Base-by-base conservation (phyloP, 2,113 vertebrate genomes). In the Rhinopomastus cyanomelas region DNA sequence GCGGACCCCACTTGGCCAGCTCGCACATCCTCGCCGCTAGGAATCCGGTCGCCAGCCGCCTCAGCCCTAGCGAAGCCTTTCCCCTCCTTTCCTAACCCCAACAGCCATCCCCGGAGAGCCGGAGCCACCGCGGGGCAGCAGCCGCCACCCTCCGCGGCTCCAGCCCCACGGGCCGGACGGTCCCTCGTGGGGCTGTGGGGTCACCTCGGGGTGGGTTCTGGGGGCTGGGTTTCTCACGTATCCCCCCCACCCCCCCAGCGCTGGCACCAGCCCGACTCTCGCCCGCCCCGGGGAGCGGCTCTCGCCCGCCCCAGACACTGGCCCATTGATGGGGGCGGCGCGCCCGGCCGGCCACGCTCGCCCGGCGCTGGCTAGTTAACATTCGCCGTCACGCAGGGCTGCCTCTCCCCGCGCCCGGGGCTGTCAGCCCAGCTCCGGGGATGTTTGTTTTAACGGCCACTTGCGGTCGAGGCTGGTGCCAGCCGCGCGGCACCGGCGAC, bases 381-480 rank as follows among this genome's bases (percentile, higher is more conserved):
- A 89, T 92, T 88, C 92, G 79, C 87, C 82, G 61, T 85, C 94
- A 89, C 78, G 88, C 92, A 30, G 88, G 83, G 64, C 78, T 85
- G 88, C 81, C 92, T 89, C 96, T 91, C 92, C 95, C 76, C 78
- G 72, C 93, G 85, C 88, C 94, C 57, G 95, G n/a, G 11, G 88
- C 95, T 95, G 96, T 96, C 96, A 95, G 95, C 93, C 89, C 81
- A 92, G 95, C 67, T n/a, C 94, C 46, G 3, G 88, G 87, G 95
- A 96, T 97, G 96, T 96, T 97, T 96, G 95, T 96, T 97, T 97
- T 95, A 87, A 93, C 75, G 95, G 96, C 96, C 95, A 92, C 95
- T 97, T 96, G 96, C 94, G 96, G 97, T 96, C 93, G 75, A 95
- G 93, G 82, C 96, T 96, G 96, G 97, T 97, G 96, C 97, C 95